Evolutionary conservation across 2,888 invertebrate species (phyloP).

Genomic region (Drosophila anomelani): DNA sequence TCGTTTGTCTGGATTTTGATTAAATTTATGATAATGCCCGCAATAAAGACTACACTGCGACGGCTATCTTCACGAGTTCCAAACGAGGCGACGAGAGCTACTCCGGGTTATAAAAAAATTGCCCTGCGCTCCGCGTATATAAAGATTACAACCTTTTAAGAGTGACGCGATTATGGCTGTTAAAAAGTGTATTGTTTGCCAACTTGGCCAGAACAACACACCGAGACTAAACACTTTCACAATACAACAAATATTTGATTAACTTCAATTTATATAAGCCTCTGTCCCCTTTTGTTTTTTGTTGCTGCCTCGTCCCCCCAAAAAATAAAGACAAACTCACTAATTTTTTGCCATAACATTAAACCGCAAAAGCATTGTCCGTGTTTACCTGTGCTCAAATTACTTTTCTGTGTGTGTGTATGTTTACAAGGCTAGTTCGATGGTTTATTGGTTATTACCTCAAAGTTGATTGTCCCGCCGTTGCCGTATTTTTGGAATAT

Average conservation of each 20-base stretch:
- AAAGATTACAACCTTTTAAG: slow-evolving; percentile 56
- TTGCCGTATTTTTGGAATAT: slow-evolving; percentile 84
- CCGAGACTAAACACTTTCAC: slow-evolving; percentile 43
- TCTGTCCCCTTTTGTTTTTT: slow-evolving; percentile 12
- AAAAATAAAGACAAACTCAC: slow-evolving; percentile 39
- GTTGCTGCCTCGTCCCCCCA: slow-evolving; percentile 16
- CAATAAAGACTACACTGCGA: slow-evolving; percentile 46
- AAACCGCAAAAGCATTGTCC: slow-evolving; percentile 41
- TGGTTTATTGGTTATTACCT: slow-evolving; percentile 72
- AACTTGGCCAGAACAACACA: slow-evolving; percentile 34
- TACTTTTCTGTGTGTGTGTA: slow-evolving; percentile 21
- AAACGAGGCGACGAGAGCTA: slow-evolving; percentile 10
- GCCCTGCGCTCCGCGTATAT: slow-evolving; percentile 36
- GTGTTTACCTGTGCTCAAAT: slow-evolving; percentile 35
- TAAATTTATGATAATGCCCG: slow-evolving; percentile 74
- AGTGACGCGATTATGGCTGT: slow-evolving; percentile 29
- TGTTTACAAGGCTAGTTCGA: slow-evolving; percentile 42
- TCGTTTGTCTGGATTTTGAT: slow-evolving; percentile 63
- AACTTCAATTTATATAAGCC: slow-evolving; percentile 18
- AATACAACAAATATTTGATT: slow-evolving; percentile 39
- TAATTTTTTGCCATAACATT: slow-evolving; percentile 52
- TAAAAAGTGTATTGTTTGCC: slow-evolving; percentile 32
- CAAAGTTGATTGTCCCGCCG: slow-evolving; percentile 83
- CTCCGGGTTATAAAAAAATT: slow-evolving; percentile 38
- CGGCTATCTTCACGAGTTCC: slow-evolving; percentile 19